Evolutionary conservation across 2,113 vertebrate species (phyloP), one percentile per base, ranked within the genome.

Genomic region (Terrapene triunguis): DNA sequence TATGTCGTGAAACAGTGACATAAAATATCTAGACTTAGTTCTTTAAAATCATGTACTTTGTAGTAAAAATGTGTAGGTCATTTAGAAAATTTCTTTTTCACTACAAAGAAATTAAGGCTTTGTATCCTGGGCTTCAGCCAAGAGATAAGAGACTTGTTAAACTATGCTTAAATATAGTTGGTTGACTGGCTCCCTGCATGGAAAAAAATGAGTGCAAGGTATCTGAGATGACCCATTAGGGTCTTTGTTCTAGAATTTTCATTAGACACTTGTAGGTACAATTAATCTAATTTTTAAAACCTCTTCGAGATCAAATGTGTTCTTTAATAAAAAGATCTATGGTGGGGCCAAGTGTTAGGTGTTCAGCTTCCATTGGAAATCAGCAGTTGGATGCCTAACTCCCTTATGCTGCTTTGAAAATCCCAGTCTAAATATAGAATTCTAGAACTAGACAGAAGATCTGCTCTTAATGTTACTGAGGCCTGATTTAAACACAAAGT

Each of bases 291-390:
- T 57, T n/a, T 62, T 35, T 35, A 59, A 38, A 24, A 22, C 16
- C 25, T 59, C 42, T 32, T 47, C 2, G 47, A 53, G 54, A 32
- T 25, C 8, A 42, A 10, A 10, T 17, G 2, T 17, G 16, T 38
- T 54, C 22, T 44, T 55, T 21, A 42, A 42, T 38, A 55, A 42
- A 19, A 0, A 42, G 48, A 1, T 19, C 19, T 0, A 1, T 4
- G 44, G 38, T 51, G 12, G 42, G 24, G 22, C 72, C 42, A 76
- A 44, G 42, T 7, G 24, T 10, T 25, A 14, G 6, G 38, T 47
- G 72, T 11, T 44, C 42, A 14, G 38, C 42, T 27, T 22, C 72
- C 12, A 7, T 8, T 76, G 72, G 42, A 76, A 76, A 6, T 74
- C 19, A 38, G 5, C 42, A 42, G 22, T 76, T 76, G 35, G 35